Evolutionary conservation across 1,140 invertebrate genomes (phyloP).

Genomic region (Aradophagus sp.): DNA sequence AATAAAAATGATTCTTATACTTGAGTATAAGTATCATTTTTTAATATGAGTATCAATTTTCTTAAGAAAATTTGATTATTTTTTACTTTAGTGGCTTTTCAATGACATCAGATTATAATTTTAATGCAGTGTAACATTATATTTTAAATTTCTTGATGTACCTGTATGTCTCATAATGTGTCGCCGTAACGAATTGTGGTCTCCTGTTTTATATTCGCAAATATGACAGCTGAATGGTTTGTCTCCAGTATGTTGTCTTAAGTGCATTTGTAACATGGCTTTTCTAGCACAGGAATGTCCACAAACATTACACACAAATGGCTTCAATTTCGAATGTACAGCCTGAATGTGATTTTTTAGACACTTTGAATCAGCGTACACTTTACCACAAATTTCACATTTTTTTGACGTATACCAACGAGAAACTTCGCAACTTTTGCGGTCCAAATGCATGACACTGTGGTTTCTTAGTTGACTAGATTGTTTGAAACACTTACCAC

Average conservation of each 20-base stretch:
- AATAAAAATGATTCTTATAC: too few species aligned
- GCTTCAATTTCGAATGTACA: slow-evolving; percentile 85
- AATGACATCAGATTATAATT: too few species aligned
- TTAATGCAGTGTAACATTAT: too few species aligned
- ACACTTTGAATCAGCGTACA: slow-evolving; percentile 84
- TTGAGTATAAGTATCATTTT: too few species aligned
- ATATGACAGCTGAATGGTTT: slow-evolving; percentile 83
- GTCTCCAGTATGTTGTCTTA: slow-evolving; percentile 83
- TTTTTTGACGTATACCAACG: slow-evolving; percentile 80
- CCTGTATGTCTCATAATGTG: slow-evolving; percentile 86
- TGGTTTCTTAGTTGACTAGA: slow-evolving; percentile 79
- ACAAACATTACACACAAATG: slow-evolving; percentile 85
- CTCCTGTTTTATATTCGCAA: slow-evolving; percentile 82
- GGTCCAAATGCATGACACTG: slow-evolving; percentile 76
- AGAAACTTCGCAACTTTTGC: slow-evolving; percentile 67
- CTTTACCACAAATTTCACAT: slow-evolving; percentile 81
- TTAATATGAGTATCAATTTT: too few species aligned
- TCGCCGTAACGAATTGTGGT: slow-evolving; percentile 83
- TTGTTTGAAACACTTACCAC: slow-evolving; percentile 80
- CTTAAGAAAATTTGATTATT: too few species aligned
- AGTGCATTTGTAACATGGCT: slow-evolving; percentile 81
- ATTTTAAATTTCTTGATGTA: too few species aligned
- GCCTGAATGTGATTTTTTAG: slow-evolving; percentile 85
- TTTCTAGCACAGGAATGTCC: slow-evolving; percentile 82
- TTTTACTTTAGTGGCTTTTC: too few species aligned